These are phyloP conservation scores for Neotoxoptera formosana DNA, from an alignment of 1,140 invertebrate species.

Conservation along the genomic window DNA sequence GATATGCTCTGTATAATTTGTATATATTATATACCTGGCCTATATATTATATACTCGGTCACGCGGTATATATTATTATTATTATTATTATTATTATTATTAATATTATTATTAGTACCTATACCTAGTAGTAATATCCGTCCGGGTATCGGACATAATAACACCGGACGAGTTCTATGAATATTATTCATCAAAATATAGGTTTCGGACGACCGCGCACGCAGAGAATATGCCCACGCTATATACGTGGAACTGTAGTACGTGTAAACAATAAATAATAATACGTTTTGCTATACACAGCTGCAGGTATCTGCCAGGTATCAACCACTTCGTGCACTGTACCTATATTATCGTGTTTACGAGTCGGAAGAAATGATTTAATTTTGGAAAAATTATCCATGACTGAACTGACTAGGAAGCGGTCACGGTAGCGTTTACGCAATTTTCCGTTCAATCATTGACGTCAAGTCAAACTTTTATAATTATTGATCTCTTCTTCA, in stretches of 20 bases:
- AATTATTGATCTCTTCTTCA: background rate
- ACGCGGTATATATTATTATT: background rate
- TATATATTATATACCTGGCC: background rate
- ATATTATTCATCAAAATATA: conserved; percentile 11
- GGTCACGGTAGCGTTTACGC: conserved; percentile 9
- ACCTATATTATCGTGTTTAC: conserved; percentile 6
- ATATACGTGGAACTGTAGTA: background rate
- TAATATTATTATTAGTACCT: too few relatives aligned
- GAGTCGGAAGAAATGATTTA: background rate
- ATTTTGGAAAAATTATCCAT: background rate
- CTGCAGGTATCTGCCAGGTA: background rate
- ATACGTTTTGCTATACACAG: background rate
- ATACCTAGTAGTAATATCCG: background rate
- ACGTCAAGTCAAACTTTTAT: conserved; percentile 15
- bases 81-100: background rate
- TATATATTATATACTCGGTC: background rate
- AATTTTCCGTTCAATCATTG: background rate
- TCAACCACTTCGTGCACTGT: background rate
- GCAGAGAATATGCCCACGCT: background rate
- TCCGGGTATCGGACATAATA: conserved; percentile 7
- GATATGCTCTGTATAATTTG: background rate
- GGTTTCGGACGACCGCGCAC: conserved; percentile 10
- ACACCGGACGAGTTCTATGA: background rate
- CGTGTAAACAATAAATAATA: conserved; percentile 23
- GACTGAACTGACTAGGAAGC: background rate